phyloP scores from a whole-genome alignment of 1,140 invertebrate species.

The Drosophila miranda region DNA sequence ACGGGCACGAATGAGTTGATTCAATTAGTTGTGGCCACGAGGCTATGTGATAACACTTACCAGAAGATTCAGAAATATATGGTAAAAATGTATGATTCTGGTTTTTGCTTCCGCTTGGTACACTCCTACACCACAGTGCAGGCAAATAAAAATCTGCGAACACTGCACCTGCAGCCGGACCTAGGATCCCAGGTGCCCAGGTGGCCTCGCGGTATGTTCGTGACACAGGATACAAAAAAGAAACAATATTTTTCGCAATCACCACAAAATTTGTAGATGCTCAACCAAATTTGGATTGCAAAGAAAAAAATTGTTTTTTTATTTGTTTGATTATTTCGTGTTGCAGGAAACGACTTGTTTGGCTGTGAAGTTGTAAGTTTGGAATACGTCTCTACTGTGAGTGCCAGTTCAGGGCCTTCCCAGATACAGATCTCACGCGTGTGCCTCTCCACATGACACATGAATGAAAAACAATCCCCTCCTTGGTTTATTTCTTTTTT shows the following conservation, averaged over 20 bases:
- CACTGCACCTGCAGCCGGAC: slow-evolving; percentile 3
- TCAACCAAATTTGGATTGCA: slow-evolving; percentile 9
- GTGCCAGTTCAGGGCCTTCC: slow-evolving; percentile 16
- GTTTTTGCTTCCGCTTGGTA: slow-evolving; percentile 36
- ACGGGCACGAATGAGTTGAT: neutral
- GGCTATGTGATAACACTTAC: slow-evolving; percentile 21
- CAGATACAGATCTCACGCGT: neutral
- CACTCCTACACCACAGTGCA: slow-evolving; percentile 14
- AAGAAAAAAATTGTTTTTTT: slow-evolving; percentile 29
- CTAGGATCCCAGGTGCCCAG: neutral
- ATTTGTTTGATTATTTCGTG: slow-evolving; percentile 28
- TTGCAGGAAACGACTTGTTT: slow-evolving; percentile 24
- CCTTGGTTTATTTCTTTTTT: slow-evolving; percentile 41
- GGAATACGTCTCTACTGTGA: slow-evolving; percentile 6
- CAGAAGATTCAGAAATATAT: slow-evolving; percentile 47
- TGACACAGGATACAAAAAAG: slow-evolving; percentile 4
- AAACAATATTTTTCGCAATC: slow-evolving; percentile 44
- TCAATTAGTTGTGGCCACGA: neutral
- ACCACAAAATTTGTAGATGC: slow-evolving; percentile 32
- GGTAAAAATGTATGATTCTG: slow-evolving; percentile 29
- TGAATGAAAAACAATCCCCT: slow-evolving; percentile 26
- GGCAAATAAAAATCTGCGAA: slow-evolving; percentile 11
- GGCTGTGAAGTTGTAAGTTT: slow-evolving; percentile 30
- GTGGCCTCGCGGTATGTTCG: no score
- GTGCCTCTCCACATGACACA: neutral